A percentile compares a stretch with the other conserved stretches of the same genome.
Evolutionary conservation across 2,888 invertebrate genomes (phyloP).

Genomic region (Zonitis immaculata): DNA sequence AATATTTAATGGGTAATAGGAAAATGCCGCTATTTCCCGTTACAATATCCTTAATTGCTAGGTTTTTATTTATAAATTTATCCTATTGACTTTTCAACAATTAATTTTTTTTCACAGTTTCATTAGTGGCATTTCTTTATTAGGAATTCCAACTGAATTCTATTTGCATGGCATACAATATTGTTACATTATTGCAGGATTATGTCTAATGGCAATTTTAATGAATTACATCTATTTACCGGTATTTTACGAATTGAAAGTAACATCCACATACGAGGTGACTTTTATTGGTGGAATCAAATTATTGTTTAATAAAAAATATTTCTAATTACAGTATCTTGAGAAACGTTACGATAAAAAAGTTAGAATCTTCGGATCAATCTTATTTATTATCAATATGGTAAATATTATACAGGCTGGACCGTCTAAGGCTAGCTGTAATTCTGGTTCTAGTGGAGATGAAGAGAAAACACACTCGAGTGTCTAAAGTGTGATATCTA

Average conservation of each 20-base stretch:
- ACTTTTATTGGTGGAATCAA: too few species aligned
- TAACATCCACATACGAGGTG: slow-evolving; percentile 79
- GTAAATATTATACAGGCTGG: slow-evolving; percentile 57
- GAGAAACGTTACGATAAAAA: slow-evolving; percentile 66
- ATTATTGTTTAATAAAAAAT: too few species aligned
- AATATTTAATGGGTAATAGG: slow-evolving; percentile 76
- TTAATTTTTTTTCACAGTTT: slow-evolving; percentile 55
- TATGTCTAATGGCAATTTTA: slow-evolving; percentile 61
- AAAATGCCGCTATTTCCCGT: slow-evolving; percentile 80
- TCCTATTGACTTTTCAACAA: slow-evolving; percentile 6
- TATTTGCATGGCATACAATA: slow-evolving; percentile 80
- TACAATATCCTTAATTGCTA: slow-evolving; percentile 79
- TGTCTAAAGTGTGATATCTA: too few species aligned
- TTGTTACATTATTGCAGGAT: slow-evolving; percentile 59
- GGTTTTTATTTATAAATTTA: too few species aligned
- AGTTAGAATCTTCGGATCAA: slow-evolving; percentile 65
- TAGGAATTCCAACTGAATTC: slow-evolving; percentile 76
- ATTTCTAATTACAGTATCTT: slow-evolving; percentile 57
- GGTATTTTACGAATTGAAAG: slow-evolving; percentile 67
- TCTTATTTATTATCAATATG: slow-evolving; percentile 63
- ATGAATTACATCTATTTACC: slow-evolving; percentile 67
- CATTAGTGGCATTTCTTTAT: slow-evolving; percentile 71
- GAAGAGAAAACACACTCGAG: too few species aligned
- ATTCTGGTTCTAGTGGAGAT: too few species aligned
- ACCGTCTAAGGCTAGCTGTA: too few species aligned